Percentiles rank a stretch among this genome's conserved stretches.
These are phyloP conservation scores for Tylochromis polylepis DNA, from an alignment of 2,113 vertebrate genomes.

Conservation along the genomic window DNA sequence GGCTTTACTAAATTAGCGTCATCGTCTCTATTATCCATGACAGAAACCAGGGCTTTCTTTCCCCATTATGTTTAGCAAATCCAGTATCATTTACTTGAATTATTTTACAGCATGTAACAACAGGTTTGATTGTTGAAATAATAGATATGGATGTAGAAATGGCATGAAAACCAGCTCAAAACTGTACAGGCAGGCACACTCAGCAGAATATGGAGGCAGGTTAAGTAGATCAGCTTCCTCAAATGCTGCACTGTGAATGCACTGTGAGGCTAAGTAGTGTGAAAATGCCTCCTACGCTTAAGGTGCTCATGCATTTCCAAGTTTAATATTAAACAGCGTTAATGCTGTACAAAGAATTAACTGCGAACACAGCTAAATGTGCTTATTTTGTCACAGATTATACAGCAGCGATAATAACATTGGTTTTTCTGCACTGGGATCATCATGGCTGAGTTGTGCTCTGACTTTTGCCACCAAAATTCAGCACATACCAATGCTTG, in stretches of 20 bases:
- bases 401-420: background rate
- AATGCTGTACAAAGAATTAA: background rate
- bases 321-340: background rate
- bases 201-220: conserved; percentile 6
- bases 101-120: background rate
- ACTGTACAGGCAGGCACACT: background rate
- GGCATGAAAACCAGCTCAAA: background rate
- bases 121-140: background rate
- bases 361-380: background rate
- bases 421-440: background rate
- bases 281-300: background rate
- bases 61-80: background rate
- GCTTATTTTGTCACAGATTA: background rate
- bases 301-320: background rate
- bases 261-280: background rate
- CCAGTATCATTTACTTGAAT: background rate
- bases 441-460: background rate
- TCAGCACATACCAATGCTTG: background rate
- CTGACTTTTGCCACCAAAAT: background rate
- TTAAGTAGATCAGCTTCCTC: conserved; percentile 20
- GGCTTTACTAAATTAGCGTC: background rate
- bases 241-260: background rate
- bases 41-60: background rate
- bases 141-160: background rate
- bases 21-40: background rate